A percentile compares a stretch with the other conserved stretches of the same genome.
Conservation (phyloP, 2,797 vertebrate species). For the Tarsius wallacei region DNA sequence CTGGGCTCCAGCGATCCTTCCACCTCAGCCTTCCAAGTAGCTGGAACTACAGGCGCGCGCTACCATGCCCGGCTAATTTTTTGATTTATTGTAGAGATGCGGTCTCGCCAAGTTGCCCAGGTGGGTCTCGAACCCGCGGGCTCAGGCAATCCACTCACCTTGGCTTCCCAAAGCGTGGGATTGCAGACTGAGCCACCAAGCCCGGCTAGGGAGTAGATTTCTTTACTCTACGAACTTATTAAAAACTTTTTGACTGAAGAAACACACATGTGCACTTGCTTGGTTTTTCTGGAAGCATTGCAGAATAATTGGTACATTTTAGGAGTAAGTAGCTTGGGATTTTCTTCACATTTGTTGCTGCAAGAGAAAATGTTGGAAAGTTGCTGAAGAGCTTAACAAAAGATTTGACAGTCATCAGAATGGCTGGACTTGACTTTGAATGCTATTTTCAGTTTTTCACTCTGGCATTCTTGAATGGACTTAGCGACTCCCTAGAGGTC, state of each 20-base stretch:
- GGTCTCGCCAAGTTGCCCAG: too few relatives aligned
- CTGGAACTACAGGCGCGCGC: too few relatives aligned
- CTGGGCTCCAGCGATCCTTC: too few relatives aligned
- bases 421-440: background rate
- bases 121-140: too few relatives aligned
- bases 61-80: too few relatives aligned
- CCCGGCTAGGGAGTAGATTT: too few relatives aligned
- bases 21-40: too few relatives aligned
- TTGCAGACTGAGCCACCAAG: too few relatives aligned
- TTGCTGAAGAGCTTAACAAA: background rate
- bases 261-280: background rate
- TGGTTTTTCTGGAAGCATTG: background rate
- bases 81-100: too few relatives aligned
- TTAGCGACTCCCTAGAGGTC: background rate
- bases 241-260: slow-evolving; percentile 26
- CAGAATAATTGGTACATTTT: background rate
- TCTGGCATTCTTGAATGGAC: background rate
- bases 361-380: background rate
- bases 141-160: too few relatives aligned
- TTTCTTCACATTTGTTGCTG: slow-evolving; percentile 43
- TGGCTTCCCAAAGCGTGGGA: too few relatives aligned
- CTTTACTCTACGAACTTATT: background rate
- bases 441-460: slow-evolving; percentile 20
- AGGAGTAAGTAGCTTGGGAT: background rate
- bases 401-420: background rate